Percentiles rank a stretch among this genome's conserved stretches.
These are phyloP conservation scores for Dinomys branickii DNA, from an alignment of 2,113 vertebrate genomes.

Conservation along the genomic window DNA sequence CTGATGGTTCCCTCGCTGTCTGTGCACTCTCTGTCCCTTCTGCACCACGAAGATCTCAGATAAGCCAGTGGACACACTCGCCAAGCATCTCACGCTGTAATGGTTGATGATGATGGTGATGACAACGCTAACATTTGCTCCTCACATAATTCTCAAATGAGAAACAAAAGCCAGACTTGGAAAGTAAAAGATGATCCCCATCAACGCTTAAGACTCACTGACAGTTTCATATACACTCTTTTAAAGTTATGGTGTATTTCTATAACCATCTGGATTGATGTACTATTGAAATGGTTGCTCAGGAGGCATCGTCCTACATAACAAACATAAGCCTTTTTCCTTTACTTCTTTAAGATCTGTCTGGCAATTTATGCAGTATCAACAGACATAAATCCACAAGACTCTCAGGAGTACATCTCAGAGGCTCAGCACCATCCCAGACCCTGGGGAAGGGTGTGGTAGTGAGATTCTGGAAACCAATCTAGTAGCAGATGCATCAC, in stretches of 20 bases:
- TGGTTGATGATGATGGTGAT: too few relatives aligned
- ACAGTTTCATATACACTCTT: neutral
- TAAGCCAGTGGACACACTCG: too few relatives aligned
- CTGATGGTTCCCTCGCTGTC: neutral
- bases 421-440: neutral
- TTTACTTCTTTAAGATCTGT: neutral
- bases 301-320: neutral
- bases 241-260: neutral
- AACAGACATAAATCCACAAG: neutral
- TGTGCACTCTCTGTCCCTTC: too few relatives aligned
- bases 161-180: too few relatives aligned
- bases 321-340: neutral
- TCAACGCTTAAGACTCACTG: neutral
- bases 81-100: too few relatives aligned
- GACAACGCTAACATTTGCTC: too few relatives aligned
- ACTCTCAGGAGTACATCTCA: neutral
- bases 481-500: neutral
- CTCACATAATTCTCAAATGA: too few relatives aligned
- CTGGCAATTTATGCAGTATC: neutral
- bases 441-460: neutral
- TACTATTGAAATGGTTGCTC: neutral
- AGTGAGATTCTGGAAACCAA: neutral
- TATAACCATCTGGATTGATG: neutral
- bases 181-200: neutral
- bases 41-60: too few relatives aligned